Conservation (phyloP, 2,113 vertebrate species). For the Catharus bicknelli region DNA sequence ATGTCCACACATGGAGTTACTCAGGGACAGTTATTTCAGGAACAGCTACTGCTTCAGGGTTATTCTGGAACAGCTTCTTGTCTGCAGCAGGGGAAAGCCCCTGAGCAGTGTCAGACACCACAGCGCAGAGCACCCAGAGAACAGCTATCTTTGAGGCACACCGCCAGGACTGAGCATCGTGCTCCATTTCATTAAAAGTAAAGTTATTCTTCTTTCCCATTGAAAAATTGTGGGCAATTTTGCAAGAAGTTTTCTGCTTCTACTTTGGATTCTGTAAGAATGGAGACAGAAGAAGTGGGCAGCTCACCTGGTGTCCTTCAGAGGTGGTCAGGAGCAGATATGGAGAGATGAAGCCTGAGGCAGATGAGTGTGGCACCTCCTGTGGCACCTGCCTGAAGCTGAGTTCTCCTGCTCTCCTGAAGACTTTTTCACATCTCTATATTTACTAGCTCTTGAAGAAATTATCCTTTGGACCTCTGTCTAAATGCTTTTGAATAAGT, state of each 20-base stretch:
- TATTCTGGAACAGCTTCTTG: background rate
- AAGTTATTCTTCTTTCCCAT: background rate
- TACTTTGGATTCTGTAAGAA: background rate
- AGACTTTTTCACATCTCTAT: background rate
- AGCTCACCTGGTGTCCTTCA: background rate
- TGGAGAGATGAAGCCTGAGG: fast-evolving
- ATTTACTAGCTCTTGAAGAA: background rate
- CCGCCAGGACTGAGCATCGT: background rate
- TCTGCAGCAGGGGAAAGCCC: background rate
- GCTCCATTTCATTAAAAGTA: background rate
- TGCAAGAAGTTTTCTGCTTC: background rate
- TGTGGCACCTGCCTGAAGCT: background rate
- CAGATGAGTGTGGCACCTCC: background rate
- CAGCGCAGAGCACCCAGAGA: background rate
- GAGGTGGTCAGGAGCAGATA: background rate
- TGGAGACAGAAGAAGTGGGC: background rate
- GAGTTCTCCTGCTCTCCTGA: background rate
- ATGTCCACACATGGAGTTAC: background rate
- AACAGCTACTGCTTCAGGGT: background rate
- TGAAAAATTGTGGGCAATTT: background rate
- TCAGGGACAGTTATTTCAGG: background rate
- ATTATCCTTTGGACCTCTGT: background rate
- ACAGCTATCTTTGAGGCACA: background rate
- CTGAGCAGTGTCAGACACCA: background rate
- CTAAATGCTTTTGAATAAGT: background rate